Conservation (phyloP, 2,797 vertebrate species). For the Acanthurus tractus region DNA sequence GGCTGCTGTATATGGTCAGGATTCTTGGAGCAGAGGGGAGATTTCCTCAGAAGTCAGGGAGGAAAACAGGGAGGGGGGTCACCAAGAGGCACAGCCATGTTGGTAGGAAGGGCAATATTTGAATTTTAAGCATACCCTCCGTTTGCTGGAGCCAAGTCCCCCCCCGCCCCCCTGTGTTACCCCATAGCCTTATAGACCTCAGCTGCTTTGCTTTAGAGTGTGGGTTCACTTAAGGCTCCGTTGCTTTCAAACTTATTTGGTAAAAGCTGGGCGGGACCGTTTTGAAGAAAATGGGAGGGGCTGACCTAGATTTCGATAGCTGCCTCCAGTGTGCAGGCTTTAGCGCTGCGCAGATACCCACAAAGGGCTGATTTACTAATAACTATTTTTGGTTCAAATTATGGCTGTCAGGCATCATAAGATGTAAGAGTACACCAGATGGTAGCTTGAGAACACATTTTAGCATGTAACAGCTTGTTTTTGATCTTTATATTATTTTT, state of each 20-base stretch:
- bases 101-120: constrained; percentile 43
- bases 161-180: constrained; percentile 26
- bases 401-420: constrained; percentile 15
- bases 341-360: constrained; percentile 22
- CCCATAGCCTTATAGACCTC: constrained; percentile 34
- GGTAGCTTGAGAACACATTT: neutral
- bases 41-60: constrained; percentile 66
- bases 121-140: constrained; percentile 35
- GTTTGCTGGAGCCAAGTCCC: constrained; percentile 33
- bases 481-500: neutral
- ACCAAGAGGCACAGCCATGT: constrained; percentile 40
- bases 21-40: constrained; percentile 70
- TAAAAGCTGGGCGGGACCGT: constrained; percentile 41
- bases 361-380: constrained; percentile 52
- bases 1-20: constrained; percentile 74
- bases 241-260: constrained; percentile 58
- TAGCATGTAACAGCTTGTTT: neutral
- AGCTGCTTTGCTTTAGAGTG: constrained; percentile 52
- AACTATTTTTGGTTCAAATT: constrained; percentile 44
- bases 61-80: constrained; percentile 3
- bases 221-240: constrained; percentile 77
- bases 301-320: constrained; percentile 84
- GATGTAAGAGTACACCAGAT: constrained; percentile 12
- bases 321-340: constrained; percentile 41
- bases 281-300: constrained; percentile 65